A percentile compares a stretch with the other conserved stretches of the same genome.
phyloP scores from a whole-genome alignment of 1,140 invertebrate species.

The Drosophila cardini region DNA sequence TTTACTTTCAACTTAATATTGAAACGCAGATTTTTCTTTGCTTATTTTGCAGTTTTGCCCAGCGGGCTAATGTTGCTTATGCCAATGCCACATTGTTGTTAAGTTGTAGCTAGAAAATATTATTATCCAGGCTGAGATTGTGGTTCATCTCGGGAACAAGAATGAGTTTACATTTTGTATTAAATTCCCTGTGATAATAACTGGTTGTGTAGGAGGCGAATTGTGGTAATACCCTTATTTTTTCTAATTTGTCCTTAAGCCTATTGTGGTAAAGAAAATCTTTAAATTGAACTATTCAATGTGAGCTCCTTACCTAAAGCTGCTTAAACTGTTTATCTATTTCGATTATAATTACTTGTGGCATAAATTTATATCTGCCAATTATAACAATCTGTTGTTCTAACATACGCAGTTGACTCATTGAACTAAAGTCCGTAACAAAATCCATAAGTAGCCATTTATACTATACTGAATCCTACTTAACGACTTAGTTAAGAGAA shows the following conservation, averaged over 20 bases:
- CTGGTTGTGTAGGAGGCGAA: neutral
- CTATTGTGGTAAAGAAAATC: too few species aligned
- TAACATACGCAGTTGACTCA: neutral
- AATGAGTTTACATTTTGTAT: slow-evolving; percentile 50
- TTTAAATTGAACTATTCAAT: neutral
- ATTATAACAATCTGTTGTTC: neutral
- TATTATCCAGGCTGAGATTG: slow-evolving; percentile 32
- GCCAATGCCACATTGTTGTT: slow-evolving; percentile 51
- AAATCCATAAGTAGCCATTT: neutral
- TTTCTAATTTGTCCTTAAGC: neutral
- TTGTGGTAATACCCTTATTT: slow-evolving; percentile 6
- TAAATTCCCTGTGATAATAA: slow-evolving; percentile 31
- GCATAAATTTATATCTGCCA: neutral
- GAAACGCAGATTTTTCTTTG: slow-evolving; percentile 56
- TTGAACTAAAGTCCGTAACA: neutral
- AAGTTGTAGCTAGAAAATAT: slow-evolving; percentile 46
- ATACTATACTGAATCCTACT: neutral
- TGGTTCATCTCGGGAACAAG: slow-evolving; percentile 8
- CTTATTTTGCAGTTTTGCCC: slow-evolving; percentile 60
- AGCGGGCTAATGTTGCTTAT: slow-evolving; percentile 40
- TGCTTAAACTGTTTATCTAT: too few species aligned
- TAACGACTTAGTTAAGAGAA: slow-evolving; percentile 35
- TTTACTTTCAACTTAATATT: slow-evolving; percentile 51
- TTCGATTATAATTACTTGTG: too few species aligned
- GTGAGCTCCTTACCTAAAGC: too few species aligned